Percentiles rank a stretch among this genome's conserved stretches.
Evolutionary conservation across 2,113 vertebrate species (phyloP).

Genomic region (Azemiops feae): DNA sequence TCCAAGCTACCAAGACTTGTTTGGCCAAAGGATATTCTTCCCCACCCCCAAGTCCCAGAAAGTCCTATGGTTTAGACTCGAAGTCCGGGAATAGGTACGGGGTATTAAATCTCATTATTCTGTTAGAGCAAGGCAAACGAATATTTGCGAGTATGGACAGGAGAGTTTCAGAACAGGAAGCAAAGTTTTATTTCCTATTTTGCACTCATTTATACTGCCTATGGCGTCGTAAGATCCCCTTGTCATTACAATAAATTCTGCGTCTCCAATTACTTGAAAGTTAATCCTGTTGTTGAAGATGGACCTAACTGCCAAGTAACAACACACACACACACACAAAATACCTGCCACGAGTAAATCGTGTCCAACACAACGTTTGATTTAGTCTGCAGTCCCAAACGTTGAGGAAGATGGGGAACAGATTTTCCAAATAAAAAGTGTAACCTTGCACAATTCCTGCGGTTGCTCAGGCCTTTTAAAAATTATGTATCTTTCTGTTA

Average conservation of each 20-base stretch:
- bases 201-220: background rate
- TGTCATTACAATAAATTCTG: background rate
- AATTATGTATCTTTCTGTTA: background rate
- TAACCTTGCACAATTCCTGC: too few relatives aligned
- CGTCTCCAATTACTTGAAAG: background rate
- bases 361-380: too few relatives aligned
- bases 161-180: too few relatives aligned
- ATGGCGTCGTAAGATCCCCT: too few relatives aligned
- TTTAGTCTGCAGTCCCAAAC: background rate
- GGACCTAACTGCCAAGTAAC: background rate
- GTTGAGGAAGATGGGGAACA: background rate
- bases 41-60: conserved; percentile 50
- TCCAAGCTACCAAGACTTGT: conserved; percentile 69
- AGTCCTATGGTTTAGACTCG: background rate
- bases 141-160: background rate
- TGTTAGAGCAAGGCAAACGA: background rate
- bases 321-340: background rate
- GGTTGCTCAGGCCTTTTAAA: background rate
- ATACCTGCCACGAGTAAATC: background rate
- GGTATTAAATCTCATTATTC: background rate
- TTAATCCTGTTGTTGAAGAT: background rate
- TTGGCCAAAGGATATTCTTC: conserved; percentile 66
- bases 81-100: background rate
- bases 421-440: background rate
- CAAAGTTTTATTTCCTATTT: background rate